Evolutionary conservation across 2,113 vertebrate species (phyloP).

Genomic region (Paradisaea rubra): DNA sequence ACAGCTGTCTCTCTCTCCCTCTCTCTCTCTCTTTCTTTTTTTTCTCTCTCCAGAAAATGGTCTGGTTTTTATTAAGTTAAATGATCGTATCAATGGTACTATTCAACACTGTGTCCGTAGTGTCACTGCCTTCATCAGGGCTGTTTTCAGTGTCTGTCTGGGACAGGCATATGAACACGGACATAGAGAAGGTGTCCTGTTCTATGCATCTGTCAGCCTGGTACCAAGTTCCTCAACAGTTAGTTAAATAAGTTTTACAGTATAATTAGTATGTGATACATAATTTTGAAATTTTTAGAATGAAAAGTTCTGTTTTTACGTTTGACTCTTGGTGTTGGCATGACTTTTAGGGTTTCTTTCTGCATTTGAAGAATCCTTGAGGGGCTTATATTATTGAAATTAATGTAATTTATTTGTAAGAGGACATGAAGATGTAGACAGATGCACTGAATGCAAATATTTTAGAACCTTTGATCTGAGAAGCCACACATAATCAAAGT

Average conservation of each 20-base stretch:
- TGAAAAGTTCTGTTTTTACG: neutral
- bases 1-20: too few species aligned
- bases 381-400: neutral
- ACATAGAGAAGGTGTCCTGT: neutral
- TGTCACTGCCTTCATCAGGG: neutral
- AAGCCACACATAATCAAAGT: neutral
- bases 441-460: neutral
- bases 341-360: neutral
- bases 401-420: neutral
- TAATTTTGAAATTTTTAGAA: neutral
- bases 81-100: neutral
- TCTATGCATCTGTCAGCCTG: neutral
- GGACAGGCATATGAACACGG: neutral
- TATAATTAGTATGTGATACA: neutral
- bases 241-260: neutral
- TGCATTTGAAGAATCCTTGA: neutral
- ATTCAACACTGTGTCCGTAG: neutral
- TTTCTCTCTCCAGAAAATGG: rapidly evolving
- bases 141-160: neutral
- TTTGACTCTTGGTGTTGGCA: neutral
- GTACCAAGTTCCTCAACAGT: neutral
- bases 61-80: neutral
- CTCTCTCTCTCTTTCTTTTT: neutral
- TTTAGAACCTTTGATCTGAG: neutral
- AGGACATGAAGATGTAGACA: neutral